phyloP scores from a whole-genome alignment of 1,140 invertebrate genomes.

The Ctenoplectra terminalis region DNA sequence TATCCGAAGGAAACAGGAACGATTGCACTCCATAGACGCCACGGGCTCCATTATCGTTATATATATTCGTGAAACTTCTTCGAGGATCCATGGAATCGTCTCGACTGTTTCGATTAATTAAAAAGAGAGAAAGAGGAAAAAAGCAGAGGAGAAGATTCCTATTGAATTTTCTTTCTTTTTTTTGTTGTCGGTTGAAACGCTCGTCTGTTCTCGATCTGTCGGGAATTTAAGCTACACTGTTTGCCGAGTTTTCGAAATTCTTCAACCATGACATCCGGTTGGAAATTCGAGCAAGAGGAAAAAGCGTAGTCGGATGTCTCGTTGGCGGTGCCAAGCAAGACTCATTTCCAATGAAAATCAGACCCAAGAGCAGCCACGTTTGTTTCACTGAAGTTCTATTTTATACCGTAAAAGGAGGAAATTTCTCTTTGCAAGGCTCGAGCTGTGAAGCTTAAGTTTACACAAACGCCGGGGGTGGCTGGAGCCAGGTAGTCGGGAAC shows the following conservation, averaged over 20 bases:
- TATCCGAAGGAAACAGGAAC: background rate
- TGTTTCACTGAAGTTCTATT: background rate
- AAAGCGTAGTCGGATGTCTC: background rate
- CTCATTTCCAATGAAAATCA: slow-evolving; percentile 53
- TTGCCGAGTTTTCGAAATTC: slow-evolving; percentile 43
- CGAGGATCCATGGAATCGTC: background rate
- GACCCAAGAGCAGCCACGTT: slow-evolving; percentile 7
- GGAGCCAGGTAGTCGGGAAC: background rate
- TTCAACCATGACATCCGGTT: slow-evolving; percentile 9
- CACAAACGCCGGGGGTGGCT: background rate
- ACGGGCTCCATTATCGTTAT: slow-evolving; percentile 1
- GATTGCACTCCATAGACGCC: slow-evolving; percentile 3
- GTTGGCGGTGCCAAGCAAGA: background rate
- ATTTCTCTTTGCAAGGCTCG: too few relatives aligned
- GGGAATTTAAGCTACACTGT: slow-evolving; percentile 17
- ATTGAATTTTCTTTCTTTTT: too few relatives aligned
- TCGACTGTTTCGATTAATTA: background rate
- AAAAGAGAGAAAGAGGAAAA: background rate
- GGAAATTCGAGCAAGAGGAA: background rate
- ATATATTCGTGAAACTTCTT: slow-evolving; percentile 1
- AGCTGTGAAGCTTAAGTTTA: background rate
- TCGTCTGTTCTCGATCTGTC: slow-evolving; percentile 10
- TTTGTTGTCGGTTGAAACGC: slow-evolving; percentile 5
- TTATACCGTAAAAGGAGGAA: background rate
- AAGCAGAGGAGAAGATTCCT: background rate